These are phyloP conservation scores for Murina feae DNA, from an alignment of 2,113 vertebrate species.

Conservation along the genomic window DNA sequence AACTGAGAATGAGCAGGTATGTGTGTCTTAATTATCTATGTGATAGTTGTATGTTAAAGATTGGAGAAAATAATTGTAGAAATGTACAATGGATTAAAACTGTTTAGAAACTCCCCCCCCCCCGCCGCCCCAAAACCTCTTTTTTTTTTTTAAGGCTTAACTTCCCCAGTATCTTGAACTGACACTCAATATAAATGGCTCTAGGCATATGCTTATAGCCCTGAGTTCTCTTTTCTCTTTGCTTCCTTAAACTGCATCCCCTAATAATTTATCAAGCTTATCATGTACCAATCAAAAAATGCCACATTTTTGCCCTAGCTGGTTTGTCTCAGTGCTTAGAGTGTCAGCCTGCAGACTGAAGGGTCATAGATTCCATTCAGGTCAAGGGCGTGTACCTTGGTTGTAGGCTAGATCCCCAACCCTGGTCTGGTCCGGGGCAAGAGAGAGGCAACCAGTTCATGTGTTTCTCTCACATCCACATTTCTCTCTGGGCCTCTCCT, in stretches of 20 bases:
- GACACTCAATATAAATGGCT: not conserved
- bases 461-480: too few species aligned
- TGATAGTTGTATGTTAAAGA: not conserved
- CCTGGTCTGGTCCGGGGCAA: too few species aligned
- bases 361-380: too few species aligned
- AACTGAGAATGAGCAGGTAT: not conserved
- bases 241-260: not conserved
- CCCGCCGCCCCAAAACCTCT: too few species aligned
- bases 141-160: not conserved
- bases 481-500: too few species aligned
- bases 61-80: not conserved
- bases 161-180: not conserved
- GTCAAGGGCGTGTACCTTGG: too few species aligned
- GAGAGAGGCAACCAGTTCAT: too few species aligned
- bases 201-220: not conserved
- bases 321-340: too few species aligned
- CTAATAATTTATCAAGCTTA: not conserved
- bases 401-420: too few species aligned
- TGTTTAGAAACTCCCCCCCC: not conserved
- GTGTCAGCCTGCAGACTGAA: too few species aligned
- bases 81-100: not conserved
- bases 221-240: not conserved
- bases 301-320: not conserved
- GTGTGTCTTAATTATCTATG: not conserved
- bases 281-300: not conserved